Evolutionary conservation across 2,113 vertebrate species (phyloP).

Genomic region (Proteles cristata): DNA sequence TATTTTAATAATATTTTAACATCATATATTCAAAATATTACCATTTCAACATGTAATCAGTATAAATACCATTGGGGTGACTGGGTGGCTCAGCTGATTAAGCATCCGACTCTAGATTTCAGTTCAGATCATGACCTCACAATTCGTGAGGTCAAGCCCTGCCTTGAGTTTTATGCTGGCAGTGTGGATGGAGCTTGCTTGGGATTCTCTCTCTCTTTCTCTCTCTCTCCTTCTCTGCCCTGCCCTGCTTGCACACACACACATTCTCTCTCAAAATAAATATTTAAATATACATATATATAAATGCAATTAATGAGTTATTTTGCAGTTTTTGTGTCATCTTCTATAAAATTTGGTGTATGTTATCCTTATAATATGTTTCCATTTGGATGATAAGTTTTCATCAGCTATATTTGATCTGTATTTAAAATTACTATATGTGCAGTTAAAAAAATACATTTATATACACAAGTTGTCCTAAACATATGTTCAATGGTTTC

Average conservation of each 20-base stretch:
- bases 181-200: no score
- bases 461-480: not conserved
- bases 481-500: not conserved
- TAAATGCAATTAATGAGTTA: not conserved
- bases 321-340: not conserved
- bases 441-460: not conserved
- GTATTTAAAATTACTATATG: not conserved
- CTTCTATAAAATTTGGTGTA: not conserved
- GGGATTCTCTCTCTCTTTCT: no score
- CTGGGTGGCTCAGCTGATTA: no score
- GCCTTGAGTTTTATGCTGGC: no score
- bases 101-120: no score
- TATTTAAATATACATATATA: not conserved
- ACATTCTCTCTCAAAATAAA: no score
- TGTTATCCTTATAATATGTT: not conserved
- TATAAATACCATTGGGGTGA: not conserved
- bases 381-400: not conserved
- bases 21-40: not conserved
- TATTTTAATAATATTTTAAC: not conserved
- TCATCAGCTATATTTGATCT: not conserved
- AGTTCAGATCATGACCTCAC: no score
- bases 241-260: no score
- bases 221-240: no score
- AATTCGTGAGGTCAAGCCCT: no score
- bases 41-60: not conserved